Conservation (phyloP, 2,113 vertebrate genomes). For the Misgurnus mizolepis region DNA sequence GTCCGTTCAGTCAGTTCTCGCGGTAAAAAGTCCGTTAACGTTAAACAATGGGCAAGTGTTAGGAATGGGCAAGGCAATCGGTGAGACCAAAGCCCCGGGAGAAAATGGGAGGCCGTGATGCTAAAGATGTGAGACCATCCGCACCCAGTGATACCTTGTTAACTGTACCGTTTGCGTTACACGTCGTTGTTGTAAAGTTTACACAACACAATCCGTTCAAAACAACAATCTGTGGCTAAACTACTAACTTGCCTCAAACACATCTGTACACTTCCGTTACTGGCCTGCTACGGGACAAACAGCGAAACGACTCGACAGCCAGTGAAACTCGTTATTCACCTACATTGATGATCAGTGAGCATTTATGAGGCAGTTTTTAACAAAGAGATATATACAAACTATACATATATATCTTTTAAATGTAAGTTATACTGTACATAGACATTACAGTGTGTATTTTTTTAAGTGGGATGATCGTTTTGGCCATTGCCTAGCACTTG, state of each 20-base stretch:
- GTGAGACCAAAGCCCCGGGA: constrained; percentile 39
- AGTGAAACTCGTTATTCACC: constrained; percentile 25
- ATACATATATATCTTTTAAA: constrained; percentile 58
- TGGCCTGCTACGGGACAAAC: constrained; percentile 21
- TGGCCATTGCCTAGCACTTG: constrained; percentile 81
- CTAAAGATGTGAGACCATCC: constrained; percentile 34
- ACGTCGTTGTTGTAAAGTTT: neutral
- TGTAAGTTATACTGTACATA: constrained; percentile 57
- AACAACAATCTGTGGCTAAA: constrained; percentile 30
- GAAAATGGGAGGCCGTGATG: constrained; percentile 30
- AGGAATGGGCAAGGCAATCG: constrained; percentile 66
- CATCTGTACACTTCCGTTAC: constrained; percentile 5
- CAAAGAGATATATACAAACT: constrained; percentile 57
- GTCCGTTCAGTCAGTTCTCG: constrained; percentile 66
- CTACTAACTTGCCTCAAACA: constrained; percentile 10
- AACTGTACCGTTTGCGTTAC: constrained; percentile 24
- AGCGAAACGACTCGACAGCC: constrained; percentile 25
- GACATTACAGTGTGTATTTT: constrained; percentile 55
- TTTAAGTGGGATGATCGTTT: constrained; percentile 57
- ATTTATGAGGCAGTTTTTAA: constrained; percentile 52
- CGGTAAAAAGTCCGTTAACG: constrained; percentile 66
- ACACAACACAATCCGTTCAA: neutral
- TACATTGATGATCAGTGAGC: constrained; percentile 53
- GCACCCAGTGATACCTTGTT: constrained; percentile 18
- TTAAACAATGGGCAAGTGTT: constrained; percentile 70